Base-by-base conservation (phyloP, 1,140 invertebrate species). In the Cotesia typhae region DNA sequence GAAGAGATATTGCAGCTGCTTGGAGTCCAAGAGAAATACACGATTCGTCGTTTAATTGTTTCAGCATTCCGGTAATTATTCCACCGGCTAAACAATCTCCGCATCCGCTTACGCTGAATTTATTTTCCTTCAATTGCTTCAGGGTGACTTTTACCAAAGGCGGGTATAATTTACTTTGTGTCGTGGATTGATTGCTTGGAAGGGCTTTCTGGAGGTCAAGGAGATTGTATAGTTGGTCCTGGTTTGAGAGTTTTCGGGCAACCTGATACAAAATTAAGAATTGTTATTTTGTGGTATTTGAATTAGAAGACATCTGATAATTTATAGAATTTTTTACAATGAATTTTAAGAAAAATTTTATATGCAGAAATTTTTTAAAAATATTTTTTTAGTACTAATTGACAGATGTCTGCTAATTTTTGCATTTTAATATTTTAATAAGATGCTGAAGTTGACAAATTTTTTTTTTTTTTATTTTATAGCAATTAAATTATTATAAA, bases 11-110 rank as follows among this genome's bases (percentile, higher is more conserved):
- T 4, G 81, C 77, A 17, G 89, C 89, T 36, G 89, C 89, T 73
- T 80, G 76, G 0, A 90, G 80, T 35, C 87, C 90, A 9, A 84
- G 41, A 53, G 75, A 81, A 9, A 89, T 78, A 76, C 89, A 89
- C 3, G 78, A 67, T 9, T 77, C 76, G 74, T 88, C 83, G 38
- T 79, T 73, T n/a, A 86, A 74, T 68, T 84, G 84, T 72, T 82
- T 72, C 35, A 90, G 75, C 36, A 90, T 84, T 5, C 87, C 87
- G 41, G 78, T 77, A 53, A 90, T 88, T 71, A 90, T 85, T 64
- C 86, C 87, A 38, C 88, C 84, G 14, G 84, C 83, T 14, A 90
- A 80, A 77, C 89, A 90, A 79, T 82, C 90, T 5, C 90, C 90
- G 65, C 89, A 90, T 17, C 90, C 90, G 78, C 87, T 90, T 4